Conservation (phyloP, 2,113 vertebrate genomes). For the Sakesphorus luctuosus region DNA sequence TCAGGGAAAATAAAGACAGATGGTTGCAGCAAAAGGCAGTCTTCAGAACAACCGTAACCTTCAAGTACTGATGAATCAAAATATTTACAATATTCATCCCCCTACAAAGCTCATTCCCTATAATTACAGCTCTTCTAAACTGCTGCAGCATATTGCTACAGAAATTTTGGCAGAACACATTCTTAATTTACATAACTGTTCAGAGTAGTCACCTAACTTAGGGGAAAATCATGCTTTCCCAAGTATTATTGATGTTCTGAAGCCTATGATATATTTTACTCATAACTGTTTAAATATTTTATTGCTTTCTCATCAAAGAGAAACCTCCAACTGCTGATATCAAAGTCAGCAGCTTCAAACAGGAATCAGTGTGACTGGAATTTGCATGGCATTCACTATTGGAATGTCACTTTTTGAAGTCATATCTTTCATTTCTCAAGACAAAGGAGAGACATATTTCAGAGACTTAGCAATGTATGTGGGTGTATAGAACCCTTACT, state of each 20-base stretch:
- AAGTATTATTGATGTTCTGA: not conserved
- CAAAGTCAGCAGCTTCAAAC: not conserved
- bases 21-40: not conserved
- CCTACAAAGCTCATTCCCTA: not conserved
- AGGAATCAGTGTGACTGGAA: not conserved
- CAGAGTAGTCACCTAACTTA: not conserved
- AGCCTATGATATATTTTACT: not conserved
- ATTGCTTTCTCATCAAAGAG: not conserved
- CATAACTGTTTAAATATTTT: not conserved
- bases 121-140: conserved; percentile 26
- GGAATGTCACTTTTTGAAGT: not conserved
- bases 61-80: conserved; percentile 23
- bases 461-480: not conserved
- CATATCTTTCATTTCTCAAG: not conserved
- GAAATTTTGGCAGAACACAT: conserved; percentile 40
- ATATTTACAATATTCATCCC: conserved; percentile 32
- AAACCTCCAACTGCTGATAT: not conserved
- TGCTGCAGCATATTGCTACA: not conserved
- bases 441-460: not conserved
- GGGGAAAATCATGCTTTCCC: not conserved
- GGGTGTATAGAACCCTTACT: not conserved
- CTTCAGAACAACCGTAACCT: conserved; percentile 29
- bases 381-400: not conserved
- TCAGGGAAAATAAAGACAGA: conserved; percentile 46
- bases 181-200: conserved; percentile 13